Base-by-base conservation (phyloP, 2,113 vertebrate species). In the Empidonax alnorum region DNA sequence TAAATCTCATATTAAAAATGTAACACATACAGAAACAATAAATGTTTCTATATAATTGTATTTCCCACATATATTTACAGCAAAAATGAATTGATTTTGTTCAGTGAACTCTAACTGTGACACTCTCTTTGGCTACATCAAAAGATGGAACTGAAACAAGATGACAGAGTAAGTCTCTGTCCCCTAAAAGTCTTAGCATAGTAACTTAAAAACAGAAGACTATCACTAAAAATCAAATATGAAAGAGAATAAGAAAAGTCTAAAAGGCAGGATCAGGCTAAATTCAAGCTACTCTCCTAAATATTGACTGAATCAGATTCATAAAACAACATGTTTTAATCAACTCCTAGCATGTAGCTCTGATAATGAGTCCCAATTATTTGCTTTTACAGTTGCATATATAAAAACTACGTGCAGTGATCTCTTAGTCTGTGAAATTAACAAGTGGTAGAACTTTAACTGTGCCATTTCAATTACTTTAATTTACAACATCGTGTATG, bases 271-370 rank as follows among this genome's bases (percentile, higher is more conserved):
- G 11, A 74, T 41, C 1, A 3, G 14, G 21, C 10, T 65, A 81
- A 80, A 77, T 59, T 74, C 76, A 87, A 62, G 50, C 22, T 66
- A 74, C 3, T 35, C 11, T 69, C 19, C 25, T 53, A 87, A 73
- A 65, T 16, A 13, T 24, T 77, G 30, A 12, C 30, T 90, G 59
- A 93, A 56, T 76, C 18, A 47, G 25, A 86, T 24, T 73, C 24
- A 68, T 49, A 65, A 73, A 73, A 16, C 0, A 3, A 61, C 6
- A 53, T 3, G 41, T 75, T 91, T 90, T 75, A 84, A 81, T 63
- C 20, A 75, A n/a, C 10, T 61, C 55, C 33, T 55, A 78, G 30
- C 55, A 67, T 0, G 0, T 3, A 33, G 12, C 19, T 72, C 30
- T 82, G 9, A 27, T 62, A 84, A 76, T 30, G 3, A 86, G 12